phyloP scores from a whole-genome alignment of 1,140 invertebrate species.

The Zaprionus africanus region DNA sequence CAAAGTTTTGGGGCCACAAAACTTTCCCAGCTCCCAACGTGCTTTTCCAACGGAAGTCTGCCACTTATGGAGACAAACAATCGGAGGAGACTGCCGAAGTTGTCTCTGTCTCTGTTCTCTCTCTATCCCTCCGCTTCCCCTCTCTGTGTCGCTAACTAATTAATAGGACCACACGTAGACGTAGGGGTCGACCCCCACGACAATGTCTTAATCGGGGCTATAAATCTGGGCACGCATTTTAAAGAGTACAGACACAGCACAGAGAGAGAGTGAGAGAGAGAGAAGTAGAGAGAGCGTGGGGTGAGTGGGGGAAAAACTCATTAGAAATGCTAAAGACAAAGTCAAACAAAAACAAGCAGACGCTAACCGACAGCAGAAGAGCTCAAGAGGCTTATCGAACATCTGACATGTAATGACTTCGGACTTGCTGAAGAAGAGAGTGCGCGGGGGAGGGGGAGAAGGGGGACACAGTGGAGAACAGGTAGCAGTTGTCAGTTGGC shows the following conservation, averaged over 20 bases:
- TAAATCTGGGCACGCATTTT: constrained; percentile 63
- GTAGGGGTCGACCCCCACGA: constrained; percentile 35
- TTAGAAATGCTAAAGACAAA: constrained; percentile 67
- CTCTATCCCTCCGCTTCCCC: neutral
- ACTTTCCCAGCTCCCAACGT: constrained; percentile 30
- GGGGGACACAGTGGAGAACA: neutral
- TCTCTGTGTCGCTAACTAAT: constrained; percentile 34
- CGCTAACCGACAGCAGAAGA: constrained; percentile 47
- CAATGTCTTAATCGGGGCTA: constrained; percentile 59
- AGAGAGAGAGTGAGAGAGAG: neutral
- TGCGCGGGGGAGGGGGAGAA: neutral
- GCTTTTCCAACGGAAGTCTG: constrained; percentile 37
- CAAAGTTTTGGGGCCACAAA: constrained; percentile 29
- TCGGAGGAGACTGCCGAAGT: constrained; percentile 36
- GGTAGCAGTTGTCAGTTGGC: constrained; percentile 22
- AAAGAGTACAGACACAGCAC: constrained; percentile 47
- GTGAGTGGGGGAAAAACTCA: constrained; percentile 23
- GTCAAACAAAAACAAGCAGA: constrained; percentile 56
- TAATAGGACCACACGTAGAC: constrained; percentile 58
- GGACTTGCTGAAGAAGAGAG: constrained; percentile 5
- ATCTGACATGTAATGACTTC: constrained; percentile 63
- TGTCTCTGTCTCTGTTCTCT: neutral
- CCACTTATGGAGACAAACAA: constrained; percentile 55
- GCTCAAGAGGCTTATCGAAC: constrained; percentile 62
- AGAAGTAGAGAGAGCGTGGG: neutral